A percentile compares a stretch with the other conserved stretches of the same genome.
These are phyloP conservation scores for Lepidostoma basale DNA, from an alignment of 1,140 invertebrate genomes.

Conservation along the genomic window DNA sequence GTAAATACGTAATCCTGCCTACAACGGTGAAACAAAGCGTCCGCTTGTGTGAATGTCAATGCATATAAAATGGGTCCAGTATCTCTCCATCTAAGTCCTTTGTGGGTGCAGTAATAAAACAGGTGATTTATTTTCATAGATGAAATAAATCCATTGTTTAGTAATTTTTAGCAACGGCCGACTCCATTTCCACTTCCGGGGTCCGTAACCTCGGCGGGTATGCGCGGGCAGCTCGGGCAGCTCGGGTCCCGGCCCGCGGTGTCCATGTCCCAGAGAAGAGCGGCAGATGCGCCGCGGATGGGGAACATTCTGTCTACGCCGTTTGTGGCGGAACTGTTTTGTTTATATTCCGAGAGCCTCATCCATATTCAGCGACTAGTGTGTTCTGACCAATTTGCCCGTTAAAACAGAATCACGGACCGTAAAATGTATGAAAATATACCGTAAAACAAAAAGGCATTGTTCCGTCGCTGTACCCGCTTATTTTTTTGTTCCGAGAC, in stretches of 20 bases:
- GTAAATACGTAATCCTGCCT: too few relatives aligned
- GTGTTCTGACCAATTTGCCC: slow-evolving; percentile 47
- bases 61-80: background rate
- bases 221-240: background rate
- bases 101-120: background rate
- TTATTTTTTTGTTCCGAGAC: slow-evolving; percentile 45
- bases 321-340: slow-evolving; percentile 33
- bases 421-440: slow-evolving; percentile 48
- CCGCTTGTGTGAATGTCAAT: too few relatives aligned
- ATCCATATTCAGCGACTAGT: slow-evolving; percentile 45
- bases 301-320: slow-evolving; percentile 19
- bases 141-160: slow-evolving; percentile 17
- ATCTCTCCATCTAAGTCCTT: slow-evolving; percentile 10
- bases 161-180: background rate
- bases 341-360: slow-evolving; percentile 44
- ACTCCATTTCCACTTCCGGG: slow-evolving; percentile 19
- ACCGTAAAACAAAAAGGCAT: slow-evolving; percentile 47
- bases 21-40: too few relatives aligned
- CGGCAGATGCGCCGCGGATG: background rate
- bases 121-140: slow-evolving; percentile 16
- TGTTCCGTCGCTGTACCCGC: slow-evolving; percentile 44
- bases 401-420: slow-evolving; percentile 47
- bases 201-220: slow-evolving; percentile 22
- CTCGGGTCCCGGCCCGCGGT: background rate
- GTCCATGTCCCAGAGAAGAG: background rate